A percentile compares a stretch with the other conserved stretches of the same genome.
Evolutionary conservation across 2,888 invertebrate genomes (phyloP).

Genomic region (Laothoe populi): DNA sequence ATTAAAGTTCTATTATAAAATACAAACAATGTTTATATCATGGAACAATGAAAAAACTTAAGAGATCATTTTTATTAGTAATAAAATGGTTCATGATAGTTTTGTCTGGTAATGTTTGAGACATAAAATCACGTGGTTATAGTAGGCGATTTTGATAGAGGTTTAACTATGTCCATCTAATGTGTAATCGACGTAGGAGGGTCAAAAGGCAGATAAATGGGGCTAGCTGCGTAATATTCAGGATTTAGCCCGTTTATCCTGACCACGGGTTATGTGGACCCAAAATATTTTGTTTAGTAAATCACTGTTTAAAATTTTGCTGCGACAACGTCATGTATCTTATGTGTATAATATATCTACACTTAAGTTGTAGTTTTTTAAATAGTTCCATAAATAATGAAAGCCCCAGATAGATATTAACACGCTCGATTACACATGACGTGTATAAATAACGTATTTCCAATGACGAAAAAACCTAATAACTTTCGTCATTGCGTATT

Average conservation of each 20-base stretch:
- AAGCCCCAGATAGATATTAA: too few relatives aligned
- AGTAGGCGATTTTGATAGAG: conserved; percentile 11
- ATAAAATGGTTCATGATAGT: not conserved
- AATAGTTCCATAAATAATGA: too few relatives aligned
- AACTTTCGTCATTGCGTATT: too few relatives aligned
- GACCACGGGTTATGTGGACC: conserved; percentile 3
- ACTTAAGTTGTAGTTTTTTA: too few relatives aligned
- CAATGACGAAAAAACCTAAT: too few relatives aligned
- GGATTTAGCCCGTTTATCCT: conserved; percentile 3
- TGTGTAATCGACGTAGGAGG: conserved; percentile 9
- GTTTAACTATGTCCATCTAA: conserved; percentile 11
- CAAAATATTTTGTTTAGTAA: conserved; percentile 21
- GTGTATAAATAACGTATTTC: too few relatives aligned
- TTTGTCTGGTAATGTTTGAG: not conserved
- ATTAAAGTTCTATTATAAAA: not conserved
- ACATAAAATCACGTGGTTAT: conserved; percentile 9
- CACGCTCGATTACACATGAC: too few relatives aligned
- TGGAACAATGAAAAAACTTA: too few relatives aligned
- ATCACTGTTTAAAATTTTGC: conserved; percentile 7
- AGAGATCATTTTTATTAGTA: too few relatives aligned
- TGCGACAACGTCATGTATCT: not conserved
- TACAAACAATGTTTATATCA: not conserved
- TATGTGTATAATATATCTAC: not conserved
- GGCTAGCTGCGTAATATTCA: conserved; percentile 16
- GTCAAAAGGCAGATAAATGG: conserved; percentile 21